Conservation (phyloP, 1,140 invertebrate genomes). For the Brachionus rubens region DNA sequence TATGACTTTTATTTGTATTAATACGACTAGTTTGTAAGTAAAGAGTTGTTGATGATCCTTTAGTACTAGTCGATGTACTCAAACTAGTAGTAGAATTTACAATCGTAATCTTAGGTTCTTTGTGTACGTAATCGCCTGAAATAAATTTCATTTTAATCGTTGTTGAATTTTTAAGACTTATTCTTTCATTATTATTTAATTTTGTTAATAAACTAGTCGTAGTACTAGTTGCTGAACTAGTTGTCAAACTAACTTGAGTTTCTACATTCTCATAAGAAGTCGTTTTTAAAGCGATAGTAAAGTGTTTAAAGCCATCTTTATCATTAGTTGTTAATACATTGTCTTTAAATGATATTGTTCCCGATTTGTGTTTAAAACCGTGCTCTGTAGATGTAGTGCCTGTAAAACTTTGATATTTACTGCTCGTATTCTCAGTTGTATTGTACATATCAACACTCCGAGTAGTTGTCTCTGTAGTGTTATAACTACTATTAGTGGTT, state of each 20-base stretch:
- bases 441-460: not conserved
- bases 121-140: too few relatives aligned
- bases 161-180: too few relatives aligned
- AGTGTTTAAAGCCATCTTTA: conserved; percentile 17
- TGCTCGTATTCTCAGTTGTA: conserved; percentile 7
- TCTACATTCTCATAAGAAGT: too few relatives aligned
- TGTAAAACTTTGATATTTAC: conserved; percentile 13
- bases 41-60: too few relatives aligned
- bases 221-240: not conserved
- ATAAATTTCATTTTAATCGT: too few relatives aligned
- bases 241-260: not conserved
- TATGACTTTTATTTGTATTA: too few relatives aligned
- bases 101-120: too few relatives aligned
- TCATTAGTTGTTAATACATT: conserved; percentile 1
- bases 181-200: too few relatives aligned
- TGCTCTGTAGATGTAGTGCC: not conserved
- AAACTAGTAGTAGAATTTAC: too few relatives aligned
- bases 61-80: too few relatives aligned
- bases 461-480: not conserved
- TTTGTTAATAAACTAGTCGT: too few relatives aligned
- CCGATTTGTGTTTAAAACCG: not conserved
- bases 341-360: conserved; percentile 14
- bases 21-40: too few relatives aligned
- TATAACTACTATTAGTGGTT: not conserved
- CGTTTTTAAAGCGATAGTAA: conserved; percentile 23